Base-by-base conservation (phyloP, 1,140 invertebrate genomes). In the Bombus pascuorum region DNA sequence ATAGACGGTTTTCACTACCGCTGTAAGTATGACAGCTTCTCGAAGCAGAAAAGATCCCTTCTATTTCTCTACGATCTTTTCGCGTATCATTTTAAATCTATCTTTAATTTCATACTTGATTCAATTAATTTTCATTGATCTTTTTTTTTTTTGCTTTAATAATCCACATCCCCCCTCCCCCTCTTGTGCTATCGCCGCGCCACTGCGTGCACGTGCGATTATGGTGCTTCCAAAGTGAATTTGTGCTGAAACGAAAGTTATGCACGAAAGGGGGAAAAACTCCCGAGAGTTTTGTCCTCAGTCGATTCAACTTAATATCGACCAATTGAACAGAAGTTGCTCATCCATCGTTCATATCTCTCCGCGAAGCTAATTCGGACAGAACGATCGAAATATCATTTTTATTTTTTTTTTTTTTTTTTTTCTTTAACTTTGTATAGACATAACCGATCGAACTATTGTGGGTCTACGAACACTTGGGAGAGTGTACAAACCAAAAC, bases 141-240 rank as follows among this genome's bases (percentile, higher is more conserved):
- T 57, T 72, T 37, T 59, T 75, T 22, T 12, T 25, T 12, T 39
- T n/a, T 44, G 2, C 3, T 74, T 25, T 13, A 22, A 65, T 85
- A 78, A 68, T 72, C 74, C 66, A 66, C 47, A 66, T 75, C 44
- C 47, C 8, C 57, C 3, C 53, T 18, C 83, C 89, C 92, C 85
- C 85, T 90, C 83, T 91, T 88, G 88, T 93, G 91, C 92, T 93
- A 93, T 93, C 93, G 91, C 93, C 93, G 92, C 91, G 93, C 93
- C 92, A 94, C 92, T 93, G 92, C 92, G 90, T 93, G 89, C 91
- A 93, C 92, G 90, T 92, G 89, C 91, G 91, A 92, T 80, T 62
- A 79, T 86, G 86, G 88, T 88, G 87, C 90, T 82, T 73, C 71
- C 77, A 81, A 81, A 85, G 44, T 87, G 71, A 85, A 8, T 87